Conservation (phyloP, 2,888 invertebrate genomes). For the Melolontha melolontha region DNA sequence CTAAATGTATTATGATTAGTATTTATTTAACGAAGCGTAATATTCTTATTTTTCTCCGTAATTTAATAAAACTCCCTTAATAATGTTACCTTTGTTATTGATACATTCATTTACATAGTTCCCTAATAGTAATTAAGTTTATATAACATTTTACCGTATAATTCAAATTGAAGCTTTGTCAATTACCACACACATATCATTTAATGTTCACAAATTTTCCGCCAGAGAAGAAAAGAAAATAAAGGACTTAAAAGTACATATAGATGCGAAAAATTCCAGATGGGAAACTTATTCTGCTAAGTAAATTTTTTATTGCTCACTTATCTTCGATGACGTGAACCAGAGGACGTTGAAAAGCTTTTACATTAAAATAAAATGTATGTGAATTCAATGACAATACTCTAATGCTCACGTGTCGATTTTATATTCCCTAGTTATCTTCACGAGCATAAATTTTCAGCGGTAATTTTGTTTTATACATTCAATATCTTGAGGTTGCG, state of each 20-base stretch:
- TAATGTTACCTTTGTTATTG: too few relatives aligned
- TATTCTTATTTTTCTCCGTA: too few relatives aligned
- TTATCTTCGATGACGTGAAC: slow-evolving; percentile 11
- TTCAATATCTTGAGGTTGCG: too few relatives aligned
- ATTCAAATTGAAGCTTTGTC: too few relatives aligned
- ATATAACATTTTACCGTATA: too few relatives aligned
- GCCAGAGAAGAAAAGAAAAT: not conserved
- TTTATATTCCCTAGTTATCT: not conserved
- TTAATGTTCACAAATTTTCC: not conserved
- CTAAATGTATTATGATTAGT: too few relatives aligned
- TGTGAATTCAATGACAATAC: slow-evolving; percentile 28
- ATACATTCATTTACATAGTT: too few relatives aligned
- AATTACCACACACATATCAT: too few relatives aligned
- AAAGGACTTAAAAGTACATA: too few relatives aligned
- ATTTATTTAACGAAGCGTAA: too few relatives aligned
- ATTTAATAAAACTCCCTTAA: too few relatives aligned
- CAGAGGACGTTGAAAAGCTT: slow-evolving; percentile 19
- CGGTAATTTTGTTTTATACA: slow-evolving; percentile 3
- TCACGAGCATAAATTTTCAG: not conserved
- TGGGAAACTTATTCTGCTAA: slow-evolving; percentile 21
- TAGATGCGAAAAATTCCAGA: not conserved
- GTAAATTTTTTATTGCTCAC: slow-evolving; percentile 31
- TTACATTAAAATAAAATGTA: slow-evolving; percentile 34
- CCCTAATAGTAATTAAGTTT: too few relatives aligned
- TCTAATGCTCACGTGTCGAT: not conserved